These are phyloP conservation scores for Caenorhabditis remanei DNA, from an alignment of 1,140 invertebrate genomes.

Conservation along the genomic window DNA sequence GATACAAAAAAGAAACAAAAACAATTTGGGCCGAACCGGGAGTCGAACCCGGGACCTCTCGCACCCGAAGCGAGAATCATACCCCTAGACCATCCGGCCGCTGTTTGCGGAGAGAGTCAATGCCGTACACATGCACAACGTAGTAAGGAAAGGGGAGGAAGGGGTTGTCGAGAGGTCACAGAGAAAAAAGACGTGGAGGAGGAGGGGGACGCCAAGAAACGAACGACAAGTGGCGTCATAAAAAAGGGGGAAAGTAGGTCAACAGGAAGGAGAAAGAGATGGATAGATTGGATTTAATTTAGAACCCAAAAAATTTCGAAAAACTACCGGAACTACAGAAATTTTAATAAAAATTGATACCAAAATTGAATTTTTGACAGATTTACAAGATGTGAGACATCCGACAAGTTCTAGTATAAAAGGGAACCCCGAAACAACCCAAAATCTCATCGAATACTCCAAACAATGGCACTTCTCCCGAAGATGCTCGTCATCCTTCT, in stretches of 20 bases:
- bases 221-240: background rate
- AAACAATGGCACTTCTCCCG: background rate
- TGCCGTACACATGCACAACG: background rate
- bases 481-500: background rate
- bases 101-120: background rate
- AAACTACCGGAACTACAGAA: background rate
- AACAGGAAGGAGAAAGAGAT: background rate
- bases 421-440: background rate
- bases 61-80: constrained; percentile 81
- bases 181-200: background rate
- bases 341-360: background rate
- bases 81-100: constrained; percentile 79
- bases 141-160: background rate
- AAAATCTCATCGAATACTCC: background rate
- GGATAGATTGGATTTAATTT: background rate
- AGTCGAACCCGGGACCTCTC: constrained; percentile 80
- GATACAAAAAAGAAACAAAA: background rate
- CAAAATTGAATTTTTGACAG: background rate
- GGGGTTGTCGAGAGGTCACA: background rate
- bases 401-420: constrained; percentile 20
- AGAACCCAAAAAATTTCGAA: background rate
- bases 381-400: constrained; percentile 21
- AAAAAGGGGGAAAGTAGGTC: background rate
- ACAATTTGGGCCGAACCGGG: constrained; percentile 62
- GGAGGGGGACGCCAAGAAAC: background rate